These are phyloP conservation scores for Merodon equestris DNA, from an alignment of 2,888 invertebrate species.

Conservation along the genomic window DNA sequence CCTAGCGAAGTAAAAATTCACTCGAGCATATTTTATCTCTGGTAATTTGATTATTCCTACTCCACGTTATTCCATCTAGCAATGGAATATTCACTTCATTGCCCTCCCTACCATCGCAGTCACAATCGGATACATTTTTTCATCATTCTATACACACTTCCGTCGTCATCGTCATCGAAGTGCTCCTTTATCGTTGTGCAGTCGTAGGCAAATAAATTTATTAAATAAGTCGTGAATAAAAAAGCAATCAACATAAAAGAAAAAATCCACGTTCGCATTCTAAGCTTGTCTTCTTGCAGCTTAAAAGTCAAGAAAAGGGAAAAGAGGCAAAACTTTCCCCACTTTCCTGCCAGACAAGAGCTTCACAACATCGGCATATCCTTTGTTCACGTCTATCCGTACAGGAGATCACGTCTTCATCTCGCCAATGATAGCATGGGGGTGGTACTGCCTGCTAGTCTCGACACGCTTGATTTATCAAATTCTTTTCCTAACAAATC, in stretches of 20 bases:
- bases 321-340: background rate
- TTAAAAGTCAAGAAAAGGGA: too few relatives aligned
- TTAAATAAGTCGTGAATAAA: constrained; percentile 60
- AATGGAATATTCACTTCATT: constrained; percentile 28
- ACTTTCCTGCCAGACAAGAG: constrained; percentile 4
- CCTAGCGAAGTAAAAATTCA: constrained; percentile 32
- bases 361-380: constrained; percentile 39
- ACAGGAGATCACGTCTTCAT: constrained; percentile 24
- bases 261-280: constrained; percentile 24
- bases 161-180: constrained; percentile 4
- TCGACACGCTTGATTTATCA: constrained; percentile 43
- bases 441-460: constrained; percentile 6
- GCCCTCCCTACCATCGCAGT: background rate
- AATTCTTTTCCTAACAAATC: constrained; percentile 42
- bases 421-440: background rate
- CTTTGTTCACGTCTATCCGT: constrained; percentile 16
- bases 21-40: constrained; percentile 52
- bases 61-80: constrained; percentile 4
- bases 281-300: constrained; percentile 5
- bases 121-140: too few relatives aligned
- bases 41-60: constrained; percentile 49
- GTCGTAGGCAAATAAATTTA: constrained; percentile 32
- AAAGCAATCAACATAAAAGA: constrained; percentile 61
- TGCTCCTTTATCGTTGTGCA: too few relatives aligned
- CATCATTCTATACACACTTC: too few relatives aligned